Conservation (phyloP, 2,113 vertebrate species). For the Cavia aperea region DNA sequence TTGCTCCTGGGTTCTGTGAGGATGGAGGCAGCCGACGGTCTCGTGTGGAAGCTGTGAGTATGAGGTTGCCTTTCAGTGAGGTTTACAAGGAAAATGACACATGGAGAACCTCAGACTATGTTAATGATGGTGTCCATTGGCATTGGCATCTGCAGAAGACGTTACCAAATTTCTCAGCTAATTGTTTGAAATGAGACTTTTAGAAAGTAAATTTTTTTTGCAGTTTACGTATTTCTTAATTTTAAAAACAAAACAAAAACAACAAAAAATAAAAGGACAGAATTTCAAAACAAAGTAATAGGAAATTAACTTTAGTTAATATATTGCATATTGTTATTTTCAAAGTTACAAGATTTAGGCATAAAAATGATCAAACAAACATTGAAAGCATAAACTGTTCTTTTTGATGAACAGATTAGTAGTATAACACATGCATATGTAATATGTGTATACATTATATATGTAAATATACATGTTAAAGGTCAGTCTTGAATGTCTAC, state of each 20-base stretch:
- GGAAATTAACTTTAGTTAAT: no score
- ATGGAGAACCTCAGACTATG: not conserved
- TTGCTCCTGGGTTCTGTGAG: not conserved
- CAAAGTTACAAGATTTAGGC: no score
- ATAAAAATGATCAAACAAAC: no score
- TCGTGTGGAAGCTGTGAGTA: not conserved
- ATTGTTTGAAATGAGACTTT: not conserved
- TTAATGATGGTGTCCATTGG: not conserved
- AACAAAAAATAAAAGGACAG: no score
- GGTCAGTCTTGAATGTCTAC: not conserved
- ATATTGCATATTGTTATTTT: no score
- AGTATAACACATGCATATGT: no score
- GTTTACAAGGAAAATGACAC: not conserved
- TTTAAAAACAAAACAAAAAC: no score
- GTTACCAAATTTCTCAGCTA: not conserved
- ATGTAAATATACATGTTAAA: not conserved
- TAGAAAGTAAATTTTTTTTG: not conserved
- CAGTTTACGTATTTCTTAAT: no score
- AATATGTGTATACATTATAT: no score
- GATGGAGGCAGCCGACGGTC: not conserved
- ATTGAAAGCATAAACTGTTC: no score
- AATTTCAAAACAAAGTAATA: no score
- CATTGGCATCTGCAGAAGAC: not conserved
- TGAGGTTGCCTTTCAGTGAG: not conserved
- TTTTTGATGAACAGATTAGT: no score